Evolutionary conservation across 2,888 invertebrate species (phyloP), one percentile per base, ranked within the genome.

Genomic region (Trissolcus brochymenae): DNA sequence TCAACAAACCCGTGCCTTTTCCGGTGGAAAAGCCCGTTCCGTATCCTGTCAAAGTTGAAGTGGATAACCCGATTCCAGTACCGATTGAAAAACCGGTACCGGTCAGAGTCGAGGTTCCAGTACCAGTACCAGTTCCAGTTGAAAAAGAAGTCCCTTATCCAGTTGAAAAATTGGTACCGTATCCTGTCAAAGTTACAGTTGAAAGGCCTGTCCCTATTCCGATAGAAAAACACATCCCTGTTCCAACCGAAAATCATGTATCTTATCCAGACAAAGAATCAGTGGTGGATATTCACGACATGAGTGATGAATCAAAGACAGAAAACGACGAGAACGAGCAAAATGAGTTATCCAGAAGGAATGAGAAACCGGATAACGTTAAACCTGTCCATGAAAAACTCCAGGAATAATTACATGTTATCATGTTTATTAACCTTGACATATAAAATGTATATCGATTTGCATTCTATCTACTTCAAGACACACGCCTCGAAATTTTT

Each of bases 1-100:
- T 95, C 0, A 92, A 93, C 53, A 94, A 94, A 81, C 95, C 94
- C 14, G 84, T 85, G 57, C 85, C 86, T 6, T 94, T 93, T 88
- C 93, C 94, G 14, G 94, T 95, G 0, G 93, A 94, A 83, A 94
- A 94, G 81, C 92, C 92, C 72, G 91, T 95, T 78, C 94, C 94
- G 0, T 93, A 94, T 87, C 94, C 95, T 85, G 82, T 84, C 0
- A 81, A 79, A 57, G 71, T 83, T n/a, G 75, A 83, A n/a, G 95
- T 95, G 82, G 89, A 93, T 81, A 91, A 94, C 53, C 94, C 94
- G 29, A 91, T 95, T 64, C 93, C 95, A 4, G 92, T 94, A 0
- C 93, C 85, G 1, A 86, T 88, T 35, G 81, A 81, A 80, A 87
- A 87, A 21, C 92, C 91, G 57, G 92, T 94, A 71, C 93, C 93